Evolutionary conservation across 2,113 vertebrate genomes (phyloP), one percentile per base, ranked within the genome.

Genomic region (Coptodon rendalli): DNA sequence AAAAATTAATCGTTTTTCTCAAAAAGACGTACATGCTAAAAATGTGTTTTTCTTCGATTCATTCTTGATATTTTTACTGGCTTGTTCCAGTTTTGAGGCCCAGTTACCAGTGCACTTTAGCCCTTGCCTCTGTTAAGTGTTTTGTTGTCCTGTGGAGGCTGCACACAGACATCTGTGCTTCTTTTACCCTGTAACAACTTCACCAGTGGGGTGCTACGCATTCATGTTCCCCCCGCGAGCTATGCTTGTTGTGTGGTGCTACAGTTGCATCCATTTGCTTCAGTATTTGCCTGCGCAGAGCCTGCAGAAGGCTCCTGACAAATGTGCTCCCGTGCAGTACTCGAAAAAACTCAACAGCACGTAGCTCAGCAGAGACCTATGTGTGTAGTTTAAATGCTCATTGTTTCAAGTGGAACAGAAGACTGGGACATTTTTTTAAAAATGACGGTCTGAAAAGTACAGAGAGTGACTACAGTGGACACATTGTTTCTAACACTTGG

Each of bases 351-450:
- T 7, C 38, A 43, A 71, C 66, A 43, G 38, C 66, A 43, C 4
- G 7, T 4, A 4, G 38, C 22, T 10, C 12, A 9, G 38, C 19
- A 38, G 61, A 38, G 6, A 66, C 61, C 36, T 43, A 0, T 36
- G 11, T 22, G 63, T 24, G n/a, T 0, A 40, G 11, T 14, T 40
- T 40, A 40, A 71, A 71, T 9, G 0, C 0, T 71, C 36, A 24
- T 43, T 43, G 34, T 66, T 66, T 66, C 61, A 38, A 9, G 6
- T n/a, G 0, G 17, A 63, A 40, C n/a, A 43, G 29, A 63, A 0
- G 59, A 63, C 29, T 6, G 29, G 59, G 29, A 6, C 3, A 0
- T 3, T 9, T 34, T 1, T 17, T 31, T 13, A 31, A 1, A 61
- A 66, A 66, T 66, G 17, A n/a, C 1, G 1, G 9, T 31, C 31